Evolutionary conservation across 2,888 invertebrate genomes (phyloP), one percentile per base, ranked within the genome.

Genomic region (Rhimphoctona megacephalus): DNA sequence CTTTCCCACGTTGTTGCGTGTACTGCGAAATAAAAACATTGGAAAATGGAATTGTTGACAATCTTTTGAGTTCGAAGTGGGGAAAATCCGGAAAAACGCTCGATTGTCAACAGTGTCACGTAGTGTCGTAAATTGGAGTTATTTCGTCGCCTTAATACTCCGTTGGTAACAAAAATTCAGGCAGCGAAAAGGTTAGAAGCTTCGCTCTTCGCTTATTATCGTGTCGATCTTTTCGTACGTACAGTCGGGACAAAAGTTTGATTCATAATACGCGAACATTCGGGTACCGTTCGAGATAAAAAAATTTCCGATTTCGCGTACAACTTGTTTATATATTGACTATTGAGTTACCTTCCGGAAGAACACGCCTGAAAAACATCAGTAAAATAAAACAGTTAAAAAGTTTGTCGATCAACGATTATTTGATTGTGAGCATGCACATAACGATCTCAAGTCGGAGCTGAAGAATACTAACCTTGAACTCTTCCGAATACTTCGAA

Each of bases 1-100:
- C 95, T 46, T 95, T 95, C 0, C 96, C 96, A 93, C 96, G 95
- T 84, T 95, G 94, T 92, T 96, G 96, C 0, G 97, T 97, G 88
- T 95, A 95, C 97, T 97, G 92, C 8, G 2, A 54, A 36, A 54
- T 17, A 0, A 30, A 61, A 61, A 61, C 17, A 61, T 30, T 61
- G 14, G 7, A 17, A 30, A 6, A 61, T 17, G 9, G 30, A 30
- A 25, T 61, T 30, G 30, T 61, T 61, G 30, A 61, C 30, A 49
- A 30, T 17, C n/a, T 43, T 43, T 14, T 9, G 64, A 67, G 17
- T 14, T 4, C 14, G 11, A 19, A 54, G 17, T 7, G 19, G 6
- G 43, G 22, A n/a, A 49, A 19, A 72, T 36, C 39, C 25, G n/a
- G n/a, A n/a, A n/a, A n/a, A n/a, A n/a, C n/a, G 64, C 33, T 17